phyloP scores from a whole-genome alignment of 92 coral and sea anemone genomes.

The Paragorgia papillata region DNA sequence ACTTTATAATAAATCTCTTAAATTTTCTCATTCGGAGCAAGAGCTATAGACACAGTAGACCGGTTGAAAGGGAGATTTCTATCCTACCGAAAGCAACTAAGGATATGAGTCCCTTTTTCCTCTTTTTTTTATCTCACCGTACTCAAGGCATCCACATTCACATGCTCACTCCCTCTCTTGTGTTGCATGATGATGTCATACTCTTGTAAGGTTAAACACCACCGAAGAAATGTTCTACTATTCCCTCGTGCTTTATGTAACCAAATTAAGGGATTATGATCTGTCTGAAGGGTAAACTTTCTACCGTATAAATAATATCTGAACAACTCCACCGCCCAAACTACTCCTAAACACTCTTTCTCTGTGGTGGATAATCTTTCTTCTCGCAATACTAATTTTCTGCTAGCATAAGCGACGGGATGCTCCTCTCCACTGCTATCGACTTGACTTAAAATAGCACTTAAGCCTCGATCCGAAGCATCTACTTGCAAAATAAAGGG shows the following conservation, averaged over 20 bases:
- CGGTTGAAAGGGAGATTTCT: too few species aligned
- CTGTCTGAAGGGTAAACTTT: conserved; percentile 52
- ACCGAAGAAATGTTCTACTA: conserved; percentile 51
- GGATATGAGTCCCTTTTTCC: too few species aligned
- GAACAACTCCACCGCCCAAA: conserved; percentile 55
- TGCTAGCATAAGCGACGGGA: conserved; percentile 60
- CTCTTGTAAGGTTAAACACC: conserved; percentile 64
- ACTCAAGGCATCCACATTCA: conserved; percentile 57
- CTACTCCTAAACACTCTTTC: conserved; percentile 53
- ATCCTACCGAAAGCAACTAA: too few species aligned
- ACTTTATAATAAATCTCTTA: too few species aligned
- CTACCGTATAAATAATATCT: conserved; percentile 54
- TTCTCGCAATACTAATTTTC: conserved; percentile 54
- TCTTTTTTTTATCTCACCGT: conserved; percentile 2
- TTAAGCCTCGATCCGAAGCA: conserved; percentile 61
- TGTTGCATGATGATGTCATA: conserved; percentile 49
- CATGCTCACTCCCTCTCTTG: conserved; percentile 51
- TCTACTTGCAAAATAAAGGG: conserved; percentile 61
- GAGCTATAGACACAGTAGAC: too few species aligned
- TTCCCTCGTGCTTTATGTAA: conserved; percentile 48
- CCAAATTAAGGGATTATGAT: conserved; percentile 63
- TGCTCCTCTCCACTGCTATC: conserved; percentile 59
- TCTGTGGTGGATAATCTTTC: conserved; percentile 48
- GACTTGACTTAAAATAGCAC: conserved; percentile 46
- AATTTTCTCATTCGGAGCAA: too few species aligned